Evolutionary conservation across 2,888 invertebrate species (phyloP).

Genomic region (Cryptocephalus primarius): DNA sequence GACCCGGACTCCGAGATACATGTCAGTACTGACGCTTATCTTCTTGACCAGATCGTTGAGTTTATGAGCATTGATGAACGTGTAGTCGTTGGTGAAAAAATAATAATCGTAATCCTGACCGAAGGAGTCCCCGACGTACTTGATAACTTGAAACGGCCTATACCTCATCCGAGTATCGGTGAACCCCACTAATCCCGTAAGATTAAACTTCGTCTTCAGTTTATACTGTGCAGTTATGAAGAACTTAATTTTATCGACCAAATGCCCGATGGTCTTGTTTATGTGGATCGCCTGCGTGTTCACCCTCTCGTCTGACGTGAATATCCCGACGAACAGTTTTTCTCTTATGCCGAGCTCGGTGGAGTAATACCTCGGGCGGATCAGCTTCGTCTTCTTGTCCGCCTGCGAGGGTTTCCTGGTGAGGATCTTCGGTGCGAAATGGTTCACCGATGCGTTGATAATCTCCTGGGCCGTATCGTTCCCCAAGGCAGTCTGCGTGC

Average conservation of each 20-base stretch:
- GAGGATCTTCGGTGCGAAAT: slow-evolving; percentile 15
- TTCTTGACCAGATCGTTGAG: slow-evolving; percentile 60
- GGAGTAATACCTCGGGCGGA: slow-evolving; percentile 85
- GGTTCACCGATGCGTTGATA: slow-evolving; percentile 18
- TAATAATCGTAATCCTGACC: slow-evolving; percentile 88
- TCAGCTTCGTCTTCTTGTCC: slow-evolving; percentile 42
- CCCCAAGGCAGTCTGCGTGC: slow-evolving; percentile 4
- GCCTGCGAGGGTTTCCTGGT: slow-evolving; percentile 14
- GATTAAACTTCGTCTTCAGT: slow-evolving; percentile 30
- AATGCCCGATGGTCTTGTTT: slow-evolving; percentile 78
- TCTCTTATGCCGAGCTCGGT: slow-evolving; percentile 90
- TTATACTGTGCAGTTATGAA: slow-evolving; percentile 38
- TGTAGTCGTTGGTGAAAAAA: slow-evolving; percentile 73
- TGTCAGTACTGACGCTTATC: slow-evolving; percentile 74
- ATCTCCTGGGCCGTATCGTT: slow-evolving; percentile 18
- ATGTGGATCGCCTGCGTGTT: slow-evolving; percentile 66
- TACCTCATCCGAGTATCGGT: slow-evolving; percentile 67
- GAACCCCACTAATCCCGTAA: slow-evolving; percentile 64
- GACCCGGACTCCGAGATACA: slow-evolving; percentile 67
- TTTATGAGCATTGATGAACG: slow-evolving; percentile 72
- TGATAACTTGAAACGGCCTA: slow-evolving; percentile 77
- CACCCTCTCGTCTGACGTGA: slow-evolving; percentile 65
- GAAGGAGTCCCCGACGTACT: slow-evolving; percentile 83
- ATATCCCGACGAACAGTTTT: slow-evolving; percentile 76
- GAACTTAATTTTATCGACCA: slow-evolving; percentile 66